phyloP scores from a whole-genome alignment of 1,140 invertebrate species.

The Teleogryllus occipitalis region DNA sequence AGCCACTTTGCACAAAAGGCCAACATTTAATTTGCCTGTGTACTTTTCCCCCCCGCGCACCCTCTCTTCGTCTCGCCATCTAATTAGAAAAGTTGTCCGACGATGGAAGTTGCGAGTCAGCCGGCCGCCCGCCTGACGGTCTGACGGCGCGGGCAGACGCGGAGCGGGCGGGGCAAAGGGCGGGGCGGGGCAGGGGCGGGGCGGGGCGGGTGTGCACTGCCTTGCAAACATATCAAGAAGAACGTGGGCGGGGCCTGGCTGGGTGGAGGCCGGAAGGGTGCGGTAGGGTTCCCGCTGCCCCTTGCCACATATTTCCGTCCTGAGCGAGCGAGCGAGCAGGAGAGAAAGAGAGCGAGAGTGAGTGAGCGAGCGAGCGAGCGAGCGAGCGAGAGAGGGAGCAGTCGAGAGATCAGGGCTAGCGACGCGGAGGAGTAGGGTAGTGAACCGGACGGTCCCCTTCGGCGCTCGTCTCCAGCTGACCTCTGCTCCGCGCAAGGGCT shows the following conservation, averaged over 20 bases:
- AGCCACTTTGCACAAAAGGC: background rate
- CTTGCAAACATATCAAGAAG: background rate
- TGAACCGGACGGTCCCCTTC: no score
- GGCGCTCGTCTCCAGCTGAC: no score
- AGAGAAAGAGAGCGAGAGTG: background rate
- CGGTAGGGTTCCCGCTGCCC: no score
- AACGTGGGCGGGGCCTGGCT: background rate
- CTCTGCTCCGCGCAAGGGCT: no score
- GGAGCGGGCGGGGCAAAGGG: background rate
- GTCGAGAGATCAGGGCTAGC: no score
- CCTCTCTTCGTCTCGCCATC: background rate
- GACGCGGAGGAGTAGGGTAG: no score
- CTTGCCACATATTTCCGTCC: background rate
- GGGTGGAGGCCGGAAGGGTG: no score
- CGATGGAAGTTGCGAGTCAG: background rate
- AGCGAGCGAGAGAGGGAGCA: background rate
- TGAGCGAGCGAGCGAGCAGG: background rate
- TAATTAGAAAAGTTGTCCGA: conserved; percentile 5
- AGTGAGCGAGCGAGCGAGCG: background rate
- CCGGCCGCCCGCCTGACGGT: no score
- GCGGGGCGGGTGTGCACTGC: no score
- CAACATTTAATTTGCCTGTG: conserved; percentile 1
- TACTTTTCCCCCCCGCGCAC: background rate
- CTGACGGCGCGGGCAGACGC: no score
- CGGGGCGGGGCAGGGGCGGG: no score